These are phyloP conservation scores for Crocuta crocuta DNA, from an alignment of 2,113 vertebrate species.

Conservation along the genomic window DNA sequence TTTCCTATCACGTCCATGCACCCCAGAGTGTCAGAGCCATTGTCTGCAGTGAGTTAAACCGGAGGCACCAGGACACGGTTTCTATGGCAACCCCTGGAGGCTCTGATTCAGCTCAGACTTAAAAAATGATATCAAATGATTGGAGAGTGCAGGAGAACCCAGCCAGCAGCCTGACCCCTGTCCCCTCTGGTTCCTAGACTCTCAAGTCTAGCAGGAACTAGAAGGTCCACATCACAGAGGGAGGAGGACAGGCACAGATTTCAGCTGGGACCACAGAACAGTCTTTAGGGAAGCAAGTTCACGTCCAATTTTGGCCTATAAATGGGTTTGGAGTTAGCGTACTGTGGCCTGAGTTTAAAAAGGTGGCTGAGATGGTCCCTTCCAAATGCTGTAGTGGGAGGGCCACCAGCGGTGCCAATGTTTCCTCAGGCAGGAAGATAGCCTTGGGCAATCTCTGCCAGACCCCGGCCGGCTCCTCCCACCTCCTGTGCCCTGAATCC, in stretches of 20 bases:
- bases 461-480: neutral
- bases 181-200: constrained; percentile 21
- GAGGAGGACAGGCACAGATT: neutral
- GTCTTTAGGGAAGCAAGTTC: neutral
- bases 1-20: constrained; percentile 79
- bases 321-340: neutral
- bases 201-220: constrained; percentile 58
- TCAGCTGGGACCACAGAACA: neutral
- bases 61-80: constrained; percentile 87
- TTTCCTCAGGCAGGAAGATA: neutral
- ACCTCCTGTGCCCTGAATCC: neutral
- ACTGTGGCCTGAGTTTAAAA: neutral
- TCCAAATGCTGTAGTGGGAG: neutral
- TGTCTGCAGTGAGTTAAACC: constrained; percentile 87
- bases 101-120: constrained; percentile 87
- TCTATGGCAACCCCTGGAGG: constrained; percentile 86
- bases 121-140: constrained; percentile 88
- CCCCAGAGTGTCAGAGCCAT: constrained; percentile 82
- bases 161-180: constrained; percentile 21
- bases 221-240: neutral
- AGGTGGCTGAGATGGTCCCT: neutral
- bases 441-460: neutral
- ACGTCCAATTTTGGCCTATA: neutral
- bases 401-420: fast-evolving
- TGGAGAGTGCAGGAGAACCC: constrained; percentile 79